Evolutionary conservation across 2,113 vertebrate genomes (phyloP), one percentile per base, ranked within the genome.

Genomic region (Anas platyrhynchos): DNA sequence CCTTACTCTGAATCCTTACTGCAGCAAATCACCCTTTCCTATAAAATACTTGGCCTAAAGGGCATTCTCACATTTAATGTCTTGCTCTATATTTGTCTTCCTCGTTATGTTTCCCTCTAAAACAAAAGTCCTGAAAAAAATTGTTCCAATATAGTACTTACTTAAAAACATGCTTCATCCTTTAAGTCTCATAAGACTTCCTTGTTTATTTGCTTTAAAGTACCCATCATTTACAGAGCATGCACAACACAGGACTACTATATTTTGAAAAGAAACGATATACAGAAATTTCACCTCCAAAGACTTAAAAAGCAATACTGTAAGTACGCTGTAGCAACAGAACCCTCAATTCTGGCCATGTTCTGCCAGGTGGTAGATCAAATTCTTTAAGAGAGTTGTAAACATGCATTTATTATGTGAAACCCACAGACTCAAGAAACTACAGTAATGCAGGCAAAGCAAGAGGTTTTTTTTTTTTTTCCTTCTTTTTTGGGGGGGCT

Each of bases 171-270:
- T 12, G 5, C 7, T 50, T 73, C 26, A 26, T 41, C 11, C 16
- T 0, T 0, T n/a, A 54, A 9, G 1, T 16, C 22, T 50, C 34
- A 29, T 4, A 38, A 27, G 3, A 16, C 6, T 2, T 23, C n/a
- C 13, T 32, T 56, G 31, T 41, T 38, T 54, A 27, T 16, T 34
- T 34, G 21, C 46, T 48, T 22, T 15, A 22, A 41, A 55, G 36
- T 20, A 29, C 25, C 5, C 17, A 38, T 36, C 34, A 72, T 29
- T 41, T 38, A 20, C 34, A 38, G 50, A 55, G 9, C 27, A 55
- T 27, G 31, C 44, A 25, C 32, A 27, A 73, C 5, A 55, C 15
- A 50, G 21, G 6, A 44, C 8, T 27, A 10, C 4, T 38, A 2
- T 5, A 11, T 17, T 65, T 16, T 12, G 3, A 46, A 75, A 81